Evolutionary conservation across 2,797 vertebrate genomes (phyloP).

Genomic region (Tragopan temminckii): DNA sequence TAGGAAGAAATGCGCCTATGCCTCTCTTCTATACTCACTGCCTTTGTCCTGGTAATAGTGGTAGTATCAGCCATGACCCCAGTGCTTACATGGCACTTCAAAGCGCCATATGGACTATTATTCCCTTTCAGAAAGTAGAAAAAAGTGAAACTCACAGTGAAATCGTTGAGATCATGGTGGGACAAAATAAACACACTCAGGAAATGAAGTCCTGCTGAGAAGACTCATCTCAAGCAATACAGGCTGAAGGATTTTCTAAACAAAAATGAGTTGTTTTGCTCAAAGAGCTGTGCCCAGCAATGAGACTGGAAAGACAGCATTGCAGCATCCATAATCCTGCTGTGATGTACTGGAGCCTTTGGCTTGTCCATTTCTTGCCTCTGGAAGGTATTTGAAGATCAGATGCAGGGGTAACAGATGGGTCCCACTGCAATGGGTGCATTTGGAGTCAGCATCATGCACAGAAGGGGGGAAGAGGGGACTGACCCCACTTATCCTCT

Average conservation of each 20-base stretch:
- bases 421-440: rapidly evolving
- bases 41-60: not conserved
- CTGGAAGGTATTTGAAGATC: not conserved
- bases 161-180: not conserved
- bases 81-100: not conserved
- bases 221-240: not conserved
- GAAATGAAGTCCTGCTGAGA: not conserved
- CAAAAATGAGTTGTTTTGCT: not conserved
- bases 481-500: not conserved
- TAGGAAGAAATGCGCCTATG: not conserved
- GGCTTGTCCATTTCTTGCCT: not conserved
- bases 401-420: rapidly evolving
- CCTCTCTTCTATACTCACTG: not conserved
- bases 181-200: constrained; percentile 1
- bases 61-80: not conserved
- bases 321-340: rapidly evolving
- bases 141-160: constrained; percentile 9
- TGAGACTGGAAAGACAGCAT: not conserved
- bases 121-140: not conserved
- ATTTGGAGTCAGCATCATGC: rapidly evolving
- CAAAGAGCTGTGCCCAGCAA: not conserved
- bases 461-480: rapidly evolving
- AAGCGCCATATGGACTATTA: not conserved
- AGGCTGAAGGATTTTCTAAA: not conserved
- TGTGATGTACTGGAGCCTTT: not conserved